Base-by-base conservation (phyloP, 2,888 invertebrate species). In the Stratiomys singularior region DNA sequence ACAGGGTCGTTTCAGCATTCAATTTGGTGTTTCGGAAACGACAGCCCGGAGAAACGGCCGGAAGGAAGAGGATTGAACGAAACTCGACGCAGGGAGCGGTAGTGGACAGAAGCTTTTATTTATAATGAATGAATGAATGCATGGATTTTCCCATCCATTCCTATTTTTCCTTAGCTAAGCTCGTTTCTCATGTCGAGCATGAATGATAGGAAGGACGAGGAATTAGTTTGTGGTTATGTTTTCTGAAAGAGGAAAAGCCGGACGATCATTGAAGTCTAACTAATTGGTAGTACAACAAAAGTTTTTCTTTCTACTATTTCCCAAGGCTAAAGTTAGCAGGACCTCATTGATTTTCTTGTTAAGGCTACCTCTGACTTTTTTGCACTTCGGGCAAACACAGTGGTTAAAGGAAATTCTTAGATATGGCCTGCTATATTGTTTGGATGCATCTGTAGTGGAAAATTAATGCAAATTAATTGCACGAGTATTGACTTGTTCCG, bases 51-150 rank as follows among this genome's bases (percentile, higher is more conserved):
- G 37, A 37, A 5, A 37, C 9, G 37, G 9, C 21, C 23, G 18
- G 27, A 30, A 27, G 23, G n/a, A 25, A 64, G 1, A 67, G 44
- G 71, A 47, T 7, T 18, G 25, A 47, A 52, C 47, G 47, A 25
- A 71, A 30, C 9, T 0, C 7, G 28, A 18, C 3, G 7, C 5
- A 23, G 11, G 64, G 27, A n/a, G 30, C 28, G 18, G 18, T 9
- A 28, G 15, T 44, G n/a, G 21, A 23, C 15, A n/a, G 27, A 67
- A 44, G 71, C 23, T 28, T 30, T 64, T 30, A 64, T 27, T 64
- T 71, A n/a, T n/a, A 71, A 71, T 71, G 71, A 71, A 52, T 52
- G 52, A n/a, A 71, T 27, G 37, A 71, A 71, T 71, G 71, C 44
- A 52, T 52, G 52, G 27, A 71, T 27, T 44, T 25, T 71, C 52